Base-by-base conservation (phyloP, 2,888 invertebrate species). In the Eueremaeus valkanovi region DNA sequence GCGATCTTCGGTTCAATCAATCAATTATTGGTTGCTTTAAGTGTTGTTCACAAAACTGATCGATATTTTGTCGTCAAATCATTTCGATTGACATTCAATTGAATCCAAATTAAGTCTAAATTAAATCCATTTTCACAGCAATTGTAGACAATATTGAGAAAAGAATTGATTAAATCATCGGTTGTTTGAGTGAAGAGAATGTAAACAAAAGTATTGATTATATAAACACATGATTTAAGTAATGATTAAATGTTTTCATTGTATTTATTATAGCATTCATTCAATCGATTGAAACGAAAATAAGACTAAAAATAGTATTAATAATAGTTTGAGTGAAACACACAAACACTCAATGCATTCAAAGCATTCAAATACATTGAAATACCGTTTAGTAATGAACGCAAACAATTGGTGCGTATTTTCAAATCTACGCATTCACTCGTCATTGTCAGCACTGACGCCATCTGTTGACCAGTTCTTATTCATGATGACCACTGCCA, bases 381-480 rank as follows among this genome's bases (percentile, higher is more conserved):
- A 49, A 49, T 49, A 49, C 49, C 49, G 49, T 49, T 49, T 49
- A 5, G 16, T 49, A 9, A 11, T 6, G 6, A 16, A n/a, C 6
- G 31, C 61, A 61, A 61, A 61, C 61, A 61, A 61, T 61, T 61
- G 29, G 61, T 61, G 61, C 61, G 61, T 61, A 61, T 61, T 61
- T 61, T 61, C 61, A 61, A 58, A 58, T 27, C 13, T 18, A 33
- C n/a, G 8, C 55, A n/a, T 24, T 51, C 8, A 55, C 0, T 18
- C 55, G n/a, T n/a, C n/a, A n/a, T n/a, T n/a, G n/a, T n/a, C n/a
- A n/a, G n/a, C n/a, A n/a, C 11, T 13, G 18, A 11, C 49, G 49
- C 49, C 49, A 49, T n/a, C 49, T 49, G n/a, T n/a, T 49, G 49
- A n/a, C n/a, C n/a, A n/a, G n/a, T n/a, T n/a, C n/a, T n/a, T n/a